These are phyloP conservation scores for Hirudo medicinalis DNA, from an alignment of 1,140 invertebrate species.

Conservation along the genomic window DNA sequence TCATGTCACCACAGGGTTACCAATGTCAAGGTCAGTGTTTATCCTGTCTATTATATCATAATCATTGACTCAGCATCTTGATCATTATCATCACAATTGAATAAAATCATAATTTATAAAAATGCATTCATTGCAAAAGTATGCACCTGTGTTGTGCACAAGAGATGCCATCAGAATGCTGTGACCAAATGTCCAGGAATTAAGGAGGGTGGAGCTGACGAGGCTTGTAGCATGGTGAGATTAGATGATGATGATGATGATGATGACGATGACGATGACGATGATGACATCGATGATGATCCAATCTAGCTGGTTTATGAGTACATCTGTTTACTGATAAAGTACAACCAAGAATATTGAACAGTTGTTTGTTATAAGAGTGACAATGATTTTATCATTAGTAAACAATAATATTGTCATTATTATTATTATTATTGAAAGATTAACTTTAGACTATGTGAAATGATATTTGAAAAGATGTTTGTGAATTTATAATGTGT, in stretches of 20 bases:
- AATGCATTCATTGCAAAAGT: slow-evolving; percentile 45
- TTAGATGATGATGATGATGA: background rate
- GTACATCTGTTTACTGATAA: background rate
- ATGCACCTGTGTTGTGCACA: slow-evolving; percentile 94
- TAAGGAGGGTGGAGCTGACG: slow-evolving; percentile 51
- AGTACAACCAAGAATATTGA: background rate
- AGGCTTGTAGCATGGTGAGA: slow-evolving; percentile 38
- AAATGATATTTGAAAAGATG: background rate
- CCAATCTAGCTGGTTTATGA: no score
- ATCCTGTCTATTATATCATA: background rate
- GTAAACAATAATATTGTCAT: slow-evolving; percentile 19
- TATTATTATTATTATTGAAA: slow-evolving; percentile 6
- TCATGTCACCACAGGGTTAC: slow-evolving; percentile 92
- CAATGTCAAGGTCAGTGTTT: slow-evolving; percentile 85
- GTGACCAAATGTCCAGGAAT: slow-evolving; percentile 68
- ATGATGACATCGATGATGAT: no score
- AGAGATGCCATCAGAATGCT: slow-evolving; percentile 74
- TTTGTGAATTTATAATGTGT: background rate
- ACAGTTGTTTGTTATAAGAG: background rate
- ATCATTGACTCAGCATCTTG: background rate
- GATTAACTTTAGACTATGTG: background rate
- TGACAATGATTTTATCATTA: no score
- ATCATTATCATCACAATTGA: background rate
- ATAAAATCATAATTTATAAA: background rate
- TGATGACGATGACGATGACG: no score